Evolutionary conservation across 2,113 vertebrate genomes (phyloP), one percentile per base, ranked within the genome.

Genomic region (Dromas ardeola): DNA sequence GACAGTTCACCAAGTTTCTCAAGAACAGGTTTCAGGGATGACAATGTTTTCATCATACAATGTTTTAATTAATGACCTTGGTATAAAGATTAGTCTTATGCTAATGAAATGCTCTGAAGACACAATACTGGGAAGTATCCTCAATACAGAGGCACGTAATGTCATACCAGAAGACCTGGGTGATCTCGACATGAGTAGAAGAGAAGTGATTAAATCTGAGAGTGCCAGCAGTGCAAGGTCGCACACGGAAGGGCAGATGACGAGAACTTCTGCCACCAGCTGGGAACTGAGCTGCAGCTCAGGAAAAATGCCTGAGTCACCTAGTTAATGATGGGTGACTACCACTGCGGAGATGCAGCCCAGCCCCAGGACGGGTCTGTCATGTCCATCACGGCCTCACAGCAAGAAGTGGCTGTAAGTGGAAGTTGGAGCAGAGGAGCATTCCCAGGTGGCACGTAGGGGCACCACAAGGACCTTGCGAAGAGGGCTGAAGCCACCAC

Each of bases 1-100:
- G 58, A 58, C 6, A n/a, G 23, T 81, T 93, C 70, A 86, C 80
- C 15, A 47, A 53, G 55, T 73, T 85, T 83, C 74, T 94, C 55
- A 89, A 89, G 90, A 62, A 55, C 53, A 69, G 15, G 30, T 85
- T 94, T 94, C 58, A 53, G 90, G 43, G 67, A 85, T 61, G 52
- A 74, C 43, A 47, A 40, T 55, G 16, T 91, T 94, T 94, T 89
- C n/a, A 59, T 88, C 47, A 43, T 89, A 65, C 56, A 71, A 84
- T 82, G 45, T 88, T 96, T 90, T 93, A 93, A 88, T 94, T 94
- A 93, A 77, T 42, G 79, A 88, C 81, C 81, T 92, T 93, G 74
- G 17, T 90, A 22, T 45, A 85, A 96, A 88, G 93, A 91, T 90
- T 58, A 80, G 85, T 82, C 70, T 91, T 86, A 80, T 72, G 79